phyloP scores from a whole-genome alignment of 1,140 invertebrate genomes.

The Diorhabda carinulata region DNA sequence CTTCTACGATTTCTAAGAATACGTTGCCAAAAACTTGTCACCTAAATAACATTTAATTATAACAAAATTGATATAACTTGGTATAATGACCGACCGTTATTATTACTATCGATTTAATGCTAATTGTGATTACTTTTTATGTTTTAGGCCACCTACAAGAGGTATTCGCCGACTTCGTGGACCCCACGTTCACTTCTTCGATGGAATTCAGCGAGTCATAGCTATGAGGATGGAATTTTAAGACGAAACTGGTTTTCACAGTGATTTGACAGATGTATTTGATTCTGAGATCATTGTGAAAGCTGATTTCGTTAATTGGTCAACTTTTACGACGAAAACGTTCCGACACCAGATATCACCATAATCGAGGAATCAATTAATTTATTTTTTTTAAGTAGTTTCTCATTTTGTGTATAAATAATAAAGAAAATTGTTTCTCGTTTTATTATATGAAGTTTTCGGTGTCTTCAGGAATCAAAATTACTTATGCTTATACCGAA shows the following conservation, averaged over 20 bases:
- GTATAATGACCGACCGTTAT: background rate
- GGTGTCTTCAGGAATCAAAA: no score
- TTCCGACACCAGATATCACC: background rate
- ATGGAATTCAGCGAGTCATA: slow-evolving; percentile 31
- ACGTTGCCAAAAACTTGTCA: background rate
- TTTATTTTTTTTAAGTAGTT: background rate
- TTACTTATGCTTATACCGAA: background rate
- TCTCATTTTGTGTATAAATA: background rate
- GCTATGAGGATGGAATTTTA: slow-evolving; percentile 18
- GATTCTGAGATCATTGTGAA: slow-evolving; percentile 92
- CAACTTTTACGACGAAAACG: slow-evolving; percentile 29
- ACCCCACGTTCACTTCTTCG: slow-evolving; percentile 25
- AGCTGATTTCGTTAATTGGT: slow-evolving; percentile 75
- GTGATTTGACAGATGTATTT: slow-evolving; percentile 82
- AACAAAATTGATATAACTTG: no score
- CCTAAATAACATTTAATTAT: no score
- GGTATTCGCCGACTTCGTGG: slow-evolving; percentile 15
- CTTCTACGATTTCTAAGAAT: background rate
- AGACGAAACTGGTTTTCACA: slow-evolving; percentile 88
- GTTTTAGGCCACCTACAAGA: slow-evolving; percentile 15
- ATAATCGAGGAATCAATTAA: background rate
- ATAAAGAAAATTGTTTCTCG: background rate
- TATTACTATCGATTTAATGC: background rate
- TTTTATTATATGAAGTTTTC: background rate
- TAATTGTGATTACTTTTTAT: slow-evolving; percentile 10